These are phyloP conservation scores for Apogon hyalosoma DNA, from an alignment of 2,797 vertebrate genomes.

Conservation along the genomic window DNA sequence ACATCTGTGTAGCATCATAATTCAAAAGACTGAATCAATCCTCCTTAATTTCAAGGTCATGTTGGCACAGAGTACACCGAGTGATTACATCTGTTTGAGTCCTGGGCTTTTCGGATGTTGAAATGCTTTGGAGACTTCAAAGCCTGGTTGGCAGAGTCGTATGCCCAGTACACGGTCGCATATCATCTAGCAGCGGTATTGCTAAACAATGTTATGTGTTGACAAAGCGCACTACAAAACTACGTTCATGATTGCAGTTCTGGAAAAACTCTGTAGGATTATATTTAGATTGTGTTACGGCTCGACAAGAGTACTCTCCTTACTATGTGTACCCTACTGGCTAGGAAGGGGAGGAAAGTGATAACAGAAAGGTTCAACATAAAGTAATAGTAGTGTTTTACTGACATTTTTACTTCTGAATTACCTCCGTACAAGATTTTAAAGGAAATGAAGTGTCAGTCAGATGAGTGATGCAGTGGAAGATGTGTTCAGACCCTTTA, in stretches of 20 bases:
- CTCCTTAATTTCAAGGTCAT: conserved; percentile 64
- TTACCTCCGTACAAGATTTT: conserved; percentile 3
- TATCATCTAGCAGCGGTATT: conserved; percentile 50
- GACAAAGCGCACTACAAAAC: conserved; percentile 55
- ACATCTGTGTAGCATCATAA: conserved; percentile 72
- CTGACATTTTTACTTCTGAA: too few species aligned
- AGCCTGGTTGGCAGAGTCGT: conserved; percentile 47
- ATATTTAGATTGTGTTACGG: conserved; percentile 32
- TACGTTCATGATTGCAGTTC: conserved; percentile 36
- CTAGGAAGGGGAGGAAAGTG: conserved; percentile 13
- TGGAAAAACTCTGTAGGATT: conserved; percentile 37
- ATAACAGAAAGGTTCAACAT: conserved; percentile 26
- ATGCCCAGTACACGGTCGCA: conserved; percentile 37
- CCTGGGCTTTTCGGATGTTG: conserved; percentile 61
- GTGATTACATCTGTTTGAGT: conserved; percentile 62
- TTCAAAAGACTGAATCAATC: conserved; percentile 64
- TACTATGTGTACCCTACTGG: conserved; percentile 14
- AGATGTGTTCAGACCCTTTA: too few species aligned
- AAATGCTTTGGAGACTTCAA: conserved; percentile 52
- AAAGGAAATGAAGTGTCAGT: conserved; percentile 26
- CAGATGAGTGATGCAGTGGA: background rate
- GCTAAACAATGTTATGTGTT: conserved; percentile 55
- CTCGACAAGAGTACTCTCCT: background rate
- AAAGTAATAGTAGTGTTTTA: background rate
- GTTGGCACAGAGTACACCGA: conserved; percentile 59